Base-by-base conservation (phyloP, 2,113 vertebrate genomes). In the Cynopterus brachyotis region DNA sequence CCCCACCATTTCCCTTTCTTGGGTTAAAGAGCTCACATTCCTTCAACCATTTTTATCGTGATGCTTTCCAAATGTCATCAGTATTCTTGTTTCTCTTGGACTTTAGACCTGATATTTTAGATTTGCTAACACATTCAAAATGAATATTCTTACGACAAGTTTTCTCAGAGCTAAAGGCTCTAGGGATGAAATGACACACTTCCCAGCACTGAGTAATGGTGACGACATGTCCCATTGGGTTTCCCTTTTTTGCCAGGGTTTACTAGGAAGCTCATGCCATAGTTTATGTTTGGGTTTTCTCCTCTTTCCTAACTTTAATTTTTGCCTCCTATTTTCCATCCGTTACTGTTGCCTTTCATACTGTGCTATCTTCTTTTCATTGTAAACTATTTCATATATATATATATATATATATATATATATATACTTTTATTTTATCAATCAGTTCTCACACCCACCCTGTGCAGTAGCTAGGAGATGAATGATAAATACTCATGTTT, bases 21-120 rank as follows among this genome's bases (percentile, higher is more conserved):
- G 19, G 17, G n/a, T 60, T 67, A 55, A 55, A 92, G 17, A 66
- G 24, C 45, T 70, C n/a, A 50, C 2, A 28, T 50, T 55, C 57
- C 24, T 64, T 76, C 67, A 78, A 26, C 9, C 6, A 66, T 26
- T 85, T 76, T 75, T 75, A 62, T 37, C 73, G 53, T 76, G 60
- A 75, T 57, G 16, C 15, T 87, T 91, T 64, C 24, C 32, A 47
- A 59, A 62, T 85, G 55, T 76, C 62, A 75, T 59, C 22, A 94
- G 55, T 55, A 93, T 93, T 83, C 40, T 84, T 37, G 76, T 60
- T 95, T 64, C 79, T 87, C 26, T 75, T 20, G 24, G 69, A 50
- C 6, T 28, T 90, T 60, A 50, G 47, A 10, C 19, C 79, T 82
- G 32, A 93, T 62, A 81, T 67, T 66, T 93, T 79, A 95, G 24